phyloP scores from a whole-genome alignment of 2,888 invertebrate species.

The Diaperis boleti region DNA sequence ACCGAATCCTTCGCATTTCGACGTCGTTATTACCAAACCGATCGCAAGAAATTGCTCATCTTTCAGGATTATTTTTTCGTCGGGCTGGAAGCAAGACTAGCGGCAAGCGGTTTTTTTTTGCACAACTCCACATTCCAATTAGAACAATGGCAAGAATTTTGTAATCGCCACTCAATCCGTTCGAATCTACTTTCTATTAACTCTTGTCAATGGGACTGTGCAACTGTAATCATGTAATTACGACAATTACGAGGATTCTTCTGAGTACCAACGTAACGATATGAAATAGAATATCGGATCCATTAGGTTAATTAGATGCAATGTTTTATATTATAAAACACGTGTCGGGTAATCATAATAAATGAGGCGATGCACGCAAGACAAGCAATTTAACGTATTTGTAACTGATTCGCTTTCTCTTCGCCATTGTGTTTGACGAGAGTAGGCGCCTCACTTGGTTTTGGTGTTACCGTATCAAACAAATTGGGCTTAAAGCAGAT shows the following conservation, averaged over 20 bases:
- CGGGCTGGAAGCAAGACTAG: no score
- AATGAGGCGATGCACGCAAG: slow-evolving; percentile 47
- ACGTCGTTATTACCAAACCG: not conserved
- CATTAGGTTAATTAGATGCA: slow-evolving; percentile 41
- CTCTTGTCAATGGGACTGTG: slow-evolving; percentile 22
- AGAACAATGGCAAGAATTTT: slow-evolving; percentile 24
- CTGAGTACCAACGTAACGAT: slow-evolving; percentile 24
- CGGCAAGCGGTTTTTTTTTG: not conserved
- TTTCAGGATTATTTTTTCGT: no score
- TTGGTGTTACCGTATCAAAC: no score
- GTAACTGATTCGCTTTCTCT: slow-evolving; percentile 51
- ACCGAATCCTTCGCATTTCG: not conserved
- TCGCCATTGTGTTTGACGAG: slow-evolving; percentile 48
- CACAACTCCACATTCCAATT: not conserved
- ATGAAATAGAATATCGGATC: slow-evolving; percentile 25
- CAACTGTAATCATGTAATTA: slow-evolving; percentile 15
- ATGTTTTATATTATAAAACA: slow-evolving; percentile 44
- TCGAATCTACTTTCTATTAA: slow-evolving; percentile 29
- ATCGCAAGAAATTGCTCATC: no score
- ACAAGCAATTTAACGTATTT: slow-evolving; percentile 45
- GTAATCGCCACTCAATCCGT: slow-evolving; percentile 8
- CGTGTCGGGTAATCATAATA: slow-evolving; percentile 48
- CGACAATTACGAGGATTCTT: slow-evolving; percentile 17
- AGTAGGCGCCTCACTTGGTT: slow-evolving; percentile 37
- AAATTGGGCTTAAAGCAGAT: no score